Base-by-base conservation (phyloP, 2,888 invertebrate species). In the Drosophila paramelanica region DNA sequence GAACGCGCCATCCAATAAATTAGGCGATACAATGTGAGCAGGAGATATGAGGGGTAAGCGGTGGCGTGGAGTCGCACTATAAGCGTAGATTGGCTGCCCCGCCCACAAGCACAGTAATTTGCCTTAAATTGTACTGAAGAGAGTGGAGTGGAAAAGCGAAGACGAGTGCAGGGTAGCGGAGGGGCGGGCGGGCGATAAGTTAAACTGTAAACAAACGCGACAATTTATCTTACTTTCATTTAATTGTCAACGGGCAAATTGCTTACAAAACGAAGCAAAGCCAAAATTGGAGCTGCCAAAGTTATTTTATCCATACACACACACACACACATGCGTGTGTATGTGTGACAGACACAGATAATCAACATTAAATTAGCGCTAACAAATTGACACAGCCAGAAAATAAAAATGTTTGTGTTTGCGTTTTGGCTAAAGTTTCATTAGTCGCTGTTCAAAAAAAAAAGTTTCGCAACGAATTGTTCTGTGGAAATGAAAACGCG, bases 221-320 rank as follows among this genome's bases (percentile, higher is more conserved):
- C 90, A 88, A 88, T 88, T 90, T 89, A 89, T 88, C 88, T 88
- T 88, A 85, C 90, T 90, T 88, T 88, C 86, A 73, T 86, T 88
- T 90, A 88, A 88, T 88, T 88, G 88, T 90, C 90, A 85, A 75
- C 81, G 75, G 67, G 65, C 72, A 79, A 90, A 89, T 85, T 80
- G 88, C 83, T 88, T 71, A 73, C 69, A 69, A 78, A 82, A 73
- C 76, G 73, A 73, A 75, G 56, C 49, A 62, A 76, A 66, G 58
- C 53, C 57, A 58, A 74, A 67, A 76, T 67, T 65, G 67, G 50
- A 69, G 65, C 53, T 76, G 57, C 47, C 66, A 67, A 69, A 73
- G 66, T 62, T 71, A 61, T 47, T 66, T 64, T 64, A 82, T 61
- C 53, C 62, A 50, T 10, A 31, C 31, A 31, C 38, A 39, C 0